These are phyloP conservation scores for Plectrocnemia conspersa DNA, from an alignment of 1,140 invertebrate genomes.

Conservation along the genomic window DNA sequence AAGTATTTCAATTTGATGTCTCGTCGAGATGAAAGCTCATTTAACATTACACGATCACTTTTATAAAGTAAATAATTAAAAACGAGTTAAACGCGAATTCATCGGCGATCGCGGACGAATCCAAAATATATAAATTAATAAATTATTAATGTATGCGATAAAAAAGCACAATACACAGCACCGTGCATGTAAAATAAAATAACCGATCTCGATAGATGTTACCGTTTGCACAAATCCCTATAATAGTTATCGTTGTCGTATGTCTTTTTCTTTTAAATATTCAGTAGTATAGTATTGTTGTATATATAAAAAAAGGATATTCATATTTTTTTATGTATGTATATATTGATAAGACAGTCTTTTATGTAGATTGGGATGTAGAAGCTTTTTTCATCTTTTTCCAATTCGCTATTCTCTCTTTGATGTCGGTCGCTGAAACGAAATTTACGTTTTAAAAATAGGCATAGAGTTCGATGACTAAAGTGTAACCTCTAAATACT, in stretches of 20 bases:
- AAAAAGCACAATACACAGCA: too few species aligned
- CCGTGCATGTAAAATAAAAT: not conserved
- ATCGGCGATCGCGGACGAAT: too few species aligned
- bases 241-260: not conserved
- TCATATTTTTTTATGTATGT: not conserved
- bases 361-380: conserved; percentile 41
- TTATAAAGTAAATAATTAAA: too few species aligned
- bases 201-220: not conserved
- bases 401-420: conserved; percentile 74
- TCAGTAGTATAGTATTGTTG: not conserved
- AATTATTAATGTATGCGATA: too few species aligned
- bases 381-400: conserved; percentile 62
- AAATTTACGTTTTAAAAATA: conserved; percentile 27
- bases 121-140: too few species aligned
- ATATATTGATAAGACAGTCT: conserved; percentile 23
- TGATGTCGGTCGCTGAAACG: conserved; percentile 65
- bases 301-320: not conserved
- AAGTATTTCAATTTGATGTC: too few species aligned
- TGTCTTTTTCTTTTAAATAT: not conserved
- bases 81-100: too few species aligned
- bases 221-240: not conserved
- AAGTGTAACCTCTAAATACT: not conserved
- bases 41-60: too few species aligned
- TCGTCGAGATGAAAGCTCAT: too few species aligned
- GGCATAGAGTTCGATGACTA: conserved; percentile 2